Evolutionary conservation across 2,888 invertebrate genomes (phyloP).

Genomic region (Eumerus sabulonum): DNA sequence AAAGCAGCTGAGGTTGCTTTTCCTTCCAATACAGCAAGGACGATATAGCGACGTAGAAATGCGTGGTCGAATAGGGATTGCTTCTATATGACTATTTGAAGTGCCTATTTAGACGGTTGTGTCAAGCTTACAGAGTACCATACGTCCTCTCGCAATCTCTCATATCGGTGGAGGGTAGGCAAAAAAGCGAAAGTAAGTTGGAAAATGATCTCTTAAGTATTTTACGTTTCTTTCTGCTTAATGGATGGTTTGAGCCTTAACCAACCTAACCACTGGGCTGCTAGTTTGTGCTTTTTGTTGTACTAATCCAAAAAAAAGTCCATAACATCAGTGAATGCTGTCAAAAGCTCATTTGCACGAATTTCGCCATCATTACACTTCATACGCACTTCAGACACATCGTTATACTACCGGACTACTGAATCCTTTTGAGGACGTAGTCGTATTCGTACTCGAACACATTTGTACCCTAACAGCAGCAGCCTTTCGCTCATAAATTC

Average conservation of each 20-base stretch:
- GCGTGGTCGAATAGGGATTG: too few species aligned
- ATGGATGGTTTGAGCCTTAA: conserved; percentile 43
- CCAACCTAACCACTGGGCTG: conserved; percentile 31
- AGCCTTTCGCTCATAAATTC: too few species aligned
- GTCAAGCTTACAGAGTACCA: conserved; percentile 15
- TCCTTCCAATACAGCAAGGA: too few species aligned
- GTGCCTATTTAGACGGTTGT: background rate
- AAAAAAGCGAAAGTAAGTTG: conserved; percentile 34
- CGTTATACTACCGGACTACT: too few species aligned
- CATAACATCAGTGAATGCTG: conserved; percentile 17
- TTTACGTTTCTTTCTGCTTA: conserved; percentile 26
- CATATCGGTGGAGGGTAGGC: background rate
- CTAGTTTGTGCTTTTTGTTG: conserved; percentile 14
- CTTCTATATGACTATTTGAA: too few species aligned
- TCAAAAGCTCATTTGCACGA: conserved; percentile 30
- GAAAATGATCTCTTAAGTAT: conserved; percentile 19
- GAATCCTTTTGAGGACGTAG: too few species aligned
- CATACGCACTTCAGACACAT: conserved; percentile 19
- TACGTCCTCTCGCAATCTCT: background rate
- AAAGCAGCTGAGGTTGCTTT: background rate
- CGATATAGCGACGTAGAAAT: conserved; percentile 13
- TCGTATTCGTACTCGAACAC: too few species aligned
- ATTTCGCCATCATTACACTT: conserved; percentile 23
- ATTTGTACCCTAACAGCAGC: too few species aligned
- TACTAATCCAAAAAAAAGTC: conserved; percentile 26